These are phyloP conservation scores for Aldrovandia affinis DNA, from an alignment of 2,797 vertebrate genomes.

Conservation along the genomic window DNA sequence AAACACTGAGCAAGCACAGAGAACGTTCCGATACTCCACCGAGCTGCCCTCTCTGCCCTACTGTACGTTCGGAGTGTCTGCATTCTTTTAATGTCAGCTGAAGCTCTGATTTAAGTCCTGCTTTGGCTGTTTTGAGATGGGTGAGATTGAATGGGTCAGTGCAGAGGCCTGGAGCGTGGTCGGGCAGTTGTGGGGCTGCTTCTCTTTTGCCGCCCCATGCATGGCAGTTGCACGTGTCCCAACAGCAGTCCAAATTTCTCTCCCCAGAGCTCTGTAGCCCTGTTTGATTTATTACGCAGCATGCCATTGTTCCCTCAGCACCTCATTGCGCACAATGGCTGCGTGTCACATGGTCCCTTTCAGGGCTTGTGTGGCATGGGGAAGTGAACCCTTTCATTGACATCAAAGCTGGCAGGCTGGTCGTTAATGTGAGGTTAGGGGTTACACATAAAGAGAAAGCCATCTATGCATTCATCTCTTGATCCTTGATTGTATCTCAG, in stretches of 20 bases:
- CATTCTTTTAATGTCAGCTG: neutral
- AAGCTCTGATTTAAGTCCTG: neutral
- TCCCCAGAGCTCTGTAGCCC: too few relatives aligned
- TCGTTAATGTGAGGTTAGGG: neutral
- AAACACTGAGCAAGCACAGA: neutral
- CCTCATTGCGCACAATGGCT: too few relatives aligned
- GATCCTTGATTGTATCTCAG: neutral
- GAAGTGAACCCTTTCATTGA: too few relatives aligned
- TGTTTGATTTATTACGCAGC: too few relatives aligned
- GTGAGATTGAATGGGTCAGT: neutral
- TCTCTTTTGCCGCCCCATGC: too few relatives aligned
- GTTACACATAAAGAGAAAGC: neutral
- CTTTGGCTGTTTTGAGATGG: neutral
- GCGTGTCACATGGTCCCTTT: too few relatives aligned
- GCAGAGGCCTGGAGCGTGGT: neutral
- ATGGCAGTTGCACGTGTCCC: too few relatives aligned
- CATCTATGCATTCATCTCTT: neutral
- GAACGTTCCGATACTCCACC: neutral
- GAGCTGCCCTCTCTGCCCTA: neutral
- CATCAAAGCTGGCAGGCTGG: too few relatives aligned
- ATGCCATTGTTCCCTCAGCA: too few relatives aligned
- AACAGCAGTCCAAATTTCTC: too few relatives aligned
- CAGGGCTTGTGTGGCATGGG: too few relatives aligned
- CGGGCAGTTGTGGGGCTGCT: too few relatives aligned
- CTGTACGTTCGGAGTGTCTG: neutral